phyloP scores from a whole-genome alignment of 1,140 invertebrate species.

The Lucilia cuprina region DNA sequence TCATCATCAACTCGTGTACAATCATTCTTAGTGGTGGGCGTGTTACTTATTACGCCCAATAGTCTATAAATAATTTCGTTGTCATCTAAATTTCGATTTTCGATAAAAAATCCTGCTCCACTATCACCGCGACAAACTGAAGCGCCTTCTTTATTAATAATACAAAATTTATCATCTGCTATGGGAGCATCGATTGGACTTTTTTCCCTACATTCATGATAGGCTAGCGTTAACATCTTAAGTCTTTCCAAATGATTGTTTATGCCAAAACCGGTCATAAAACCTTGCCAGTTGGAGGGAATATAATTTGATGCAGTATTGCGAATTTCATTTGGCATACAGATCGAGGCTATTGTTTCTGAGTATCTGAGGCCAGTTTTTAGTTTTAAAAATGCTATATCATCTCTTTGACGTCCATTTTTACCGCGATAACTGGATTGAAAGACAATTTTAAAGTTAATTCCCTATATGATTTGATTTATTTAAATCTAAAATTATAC shows the following conservation, averaged over 20 bases:
- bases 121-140: background rate
- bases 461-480: no score
- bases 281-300: background rate
- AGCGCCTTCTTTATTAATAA: background rate
- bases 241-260: background rate
- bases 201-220: background rate
- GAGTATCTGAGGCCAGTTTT: background rate
- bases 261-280: background rate
- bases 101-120: background rate
- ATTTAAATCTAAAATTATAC: background rate
- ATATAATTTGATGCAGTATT: background rate
- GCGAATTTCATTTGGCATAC: background rate
- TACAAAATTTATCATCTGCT: constrained; percentile 7
- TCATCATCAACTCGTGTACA: background rate
- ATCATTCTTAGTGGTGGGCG: background rate
- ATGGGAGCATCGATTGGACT: background rate
- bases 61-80: background rate
- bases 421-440: background rate
- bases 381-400: background rate
- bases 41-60: constrained; percentile 12
- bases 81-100: background rate
- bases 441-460: background rate
- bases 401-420: background rate
- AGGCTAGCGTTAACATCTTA: background rate
- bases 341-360: background rate